Evolutionary conservation across 2,888 invertebrate species (phyloP).

Genomic region (Neoascia interrupta): DNA sequence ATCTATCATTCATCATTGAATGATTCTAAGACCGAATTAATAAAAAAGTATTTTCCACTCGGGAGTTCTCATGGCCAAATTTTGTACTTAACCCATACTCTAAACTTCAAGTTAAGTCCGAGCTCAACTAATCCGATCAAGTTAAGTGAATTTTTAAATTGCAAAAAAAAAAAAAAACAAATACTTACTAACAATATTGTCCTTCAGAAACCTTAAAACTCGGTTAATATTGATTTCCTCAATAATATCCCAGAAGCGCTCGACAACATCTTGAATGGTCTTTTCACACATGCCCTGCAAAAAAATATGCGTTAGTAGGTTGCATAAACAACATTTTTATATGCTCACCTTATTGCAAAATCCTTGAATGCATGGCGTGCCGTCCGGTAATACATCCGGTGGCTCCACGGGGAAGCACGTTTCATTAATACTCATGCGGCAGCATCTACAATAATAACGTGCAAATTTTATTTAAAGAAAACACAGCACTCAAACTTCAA

Average conservation of each 20-base stretch:
- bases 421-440: constrained; percentile 93
- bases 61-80: too few species aligned
- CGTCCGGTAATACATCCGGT: constrained; percentile 93
- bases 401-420: constrained; percentile 95
- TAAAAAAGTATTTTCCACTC: too few species aligned
- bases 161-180: too few species aligned
- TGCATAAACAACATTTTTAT: not conserved
- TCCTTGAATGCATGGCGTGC: constrained; percentile 97
- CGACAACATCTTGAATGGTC: constrained; percentile 96
- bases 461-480: not conserved
- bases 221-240: constrained; percentile 97
- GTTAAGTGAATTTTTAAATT: too few species aligned
- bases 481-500: too few species aligned
- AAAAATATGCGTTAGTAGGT: not conserved
- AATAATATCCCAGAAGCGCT: constrained; percentile 98
- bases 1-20: too few species aligned
- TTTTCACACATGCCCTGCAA: constrained; percentile 94
- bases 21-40: too few species aligned
- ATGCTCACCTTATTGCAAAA: constrained; percentile 92
- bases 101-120: too few species aligned
- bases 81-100: too few species aligned
- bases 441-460: constrained; percentile 82
- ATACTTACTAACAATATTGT: constrained; percentile 92
- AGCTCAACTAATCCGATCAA: too few species aligned
- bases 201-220: constrained; percentile 91